A percentile compares a stretch with the other conserved stretches of the same genome.
Evolutionary conservation across 2,113 vertebrate genomes (phyloP).

Genomic region (Protobothrops mucrosquamatus): DNA sequence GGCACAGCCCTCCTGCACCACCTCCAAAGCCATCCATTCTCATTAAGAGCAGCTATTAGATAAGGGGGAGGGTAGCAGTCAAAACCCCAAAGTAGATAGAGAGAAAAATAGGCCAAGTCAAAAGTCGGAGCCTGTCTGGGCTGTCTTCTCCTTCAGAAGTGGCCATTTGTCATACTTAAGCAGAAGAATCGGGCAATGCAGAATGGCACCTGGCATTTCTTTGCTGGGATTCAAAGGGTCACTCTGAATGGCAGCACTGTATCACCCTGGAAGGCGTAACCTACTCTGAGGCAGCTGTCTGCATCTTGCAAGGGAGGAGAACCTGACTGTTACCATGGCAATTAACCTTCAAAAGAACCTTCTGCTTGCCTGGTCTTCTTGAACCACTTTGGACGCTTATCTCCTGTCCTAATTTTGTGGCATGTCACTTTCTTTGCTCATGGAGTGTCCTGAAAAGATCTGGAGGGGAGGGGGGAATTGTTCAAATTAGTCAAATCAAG

Average conservation of each 20-base stretch:
- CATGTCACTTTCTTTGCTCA: too few species aligned
- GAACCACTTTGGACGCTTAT: not conserved
- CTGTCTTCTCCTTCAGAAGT: not conserved
- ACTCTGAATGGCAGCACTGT: not conserved
- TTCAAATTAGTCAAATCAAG: not conserved
- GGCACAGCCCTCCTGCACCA: constrained; percentile 36
- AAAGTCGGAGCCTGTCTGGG: not conserved
- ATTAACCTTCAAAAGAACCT: not conserved
- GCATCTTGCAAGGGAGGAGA: not conserved
- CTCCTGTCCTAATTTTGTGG: not conserved
- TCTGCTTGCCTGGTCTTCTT: not conserved
- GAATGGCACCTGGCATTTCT: constrained; percentile 20
- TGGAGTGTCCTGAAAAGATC: not conserved
- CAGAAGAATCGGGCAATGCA: not conserved
- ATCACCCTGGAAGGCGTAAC: not conserved
- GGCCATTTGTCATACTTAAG: not conserved
- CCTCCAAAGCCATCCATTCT: constrained; percentile 28
- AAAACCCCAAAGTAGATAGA: not conserved
- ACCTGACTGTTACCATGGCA: not conserved
- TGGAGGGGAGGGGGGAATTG: not conserved
- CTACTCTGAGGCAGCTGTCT: not conserved
- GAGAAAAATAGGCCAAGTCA: not conserved
- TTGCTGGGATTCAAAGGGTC: not conserved
- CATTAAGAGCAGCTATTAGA: constrained; percentile 7
- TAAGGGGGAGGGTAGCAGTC: not conserved